Base-by-base conservation (phyloP, 2,888 invertebrate genomes). In the Archips crataeganus region DNA sequence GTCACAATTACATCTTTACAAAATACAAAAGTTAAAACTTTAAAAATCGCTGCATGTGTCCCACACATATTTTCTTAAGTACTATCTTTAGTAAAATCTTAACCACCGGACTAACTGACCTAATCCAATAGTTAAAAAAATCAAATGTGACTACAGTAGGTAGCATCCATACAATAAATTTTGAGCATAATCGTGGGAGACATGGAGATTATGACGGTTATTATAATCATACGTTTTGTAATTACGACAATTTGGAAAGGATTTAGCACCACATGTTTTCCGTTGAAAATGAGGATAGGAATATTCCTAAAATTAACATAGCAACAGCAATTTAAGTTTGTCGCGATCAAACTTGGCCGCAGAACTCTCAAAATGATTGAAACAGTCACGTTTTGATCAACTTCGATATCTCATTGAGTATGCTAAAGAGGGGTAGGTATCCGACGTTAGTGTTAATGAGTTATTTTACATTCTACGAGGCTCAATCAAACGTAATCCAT, bases 251-350 rank as follows among this genome's bases (percentile, higher is more conserved):
- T 67, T 67, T 57, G 60, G 59, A 65, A 65, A 65, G 51, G 60
- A 70, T 70, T 74, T 70, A 67, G 42, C 42, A 69, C 23, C 73
- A 74, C 65, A 65, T 74, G 74, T 54, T 60, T n/a, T n/a, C 51
- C n/a, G 64, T 47, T 10, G 15, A 13, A 8, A 32, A 51, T 59
- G 23, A n/a, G 1, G 32, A 51, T 23, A 57, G 11, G 10, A 63
- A 57, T 47, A 39, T 63, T 64, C 32, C 23, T 39, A 45, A 57
- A 1, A 23, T 51, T 34, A 6, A 62, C 72, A 1, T 68, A 59
- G 72, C 67, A 63, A 72, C 67, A 62, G n/a, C 6, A 51, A 51
- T 47, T 47, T 32, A 6, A 49, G 3, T 39, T 36, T 6, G 3
- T 11, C 42, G 1, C 6, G 39, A 39, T 39, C 60, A 39, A n/a